Percentiles rank a stretch among this genome's conserved stretches.
phyloP scores from a whole-genome alignment of 2,888 invertebrate genomes.

The Oligia fasciuncula region DNA sequence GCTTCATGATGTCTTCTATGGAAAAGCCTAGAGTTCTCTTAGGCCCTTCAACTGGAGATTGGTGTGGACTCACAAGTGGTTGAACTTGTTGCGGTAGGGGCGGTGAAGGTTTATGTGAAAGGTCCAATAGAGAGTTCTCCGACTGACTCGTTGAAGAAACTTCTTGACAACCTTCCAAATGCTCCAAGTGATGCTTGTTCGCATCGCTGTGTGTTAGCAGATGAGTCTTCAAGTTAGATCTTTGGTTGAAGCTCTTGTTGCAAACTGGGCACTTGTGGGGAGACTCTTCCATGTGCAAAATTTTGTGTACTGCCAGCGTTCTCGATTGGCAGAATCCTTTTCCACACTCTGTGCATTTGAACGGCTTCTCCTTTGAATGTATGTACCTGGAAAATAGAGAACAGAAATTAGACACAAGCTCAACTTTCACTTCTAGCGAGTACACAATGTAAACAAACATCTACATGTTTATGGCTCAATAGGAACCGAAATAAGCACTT shows the following conservation, averaged over 20 bases:
- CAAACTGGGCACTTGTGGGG: slow-evolving; percentile 98
- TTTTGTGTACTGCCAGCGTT: slow-evolving; percentile 98
- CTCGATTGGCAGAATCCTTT: slow-evolving; percentile 99
- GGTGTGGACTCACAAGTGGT: slow-evolving; percentile 76
- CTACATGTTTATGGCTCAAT: slow-evolving; percentile 77
- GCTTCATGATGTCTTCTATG: slow-evolving; percentile 97
- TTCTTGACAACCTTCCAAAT: slow-evolving; percentile 88
- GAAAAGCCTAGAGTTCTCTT: slow-evolving; percentile 93
- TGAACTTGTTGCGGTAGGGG: slow-evolving; percentile 76
- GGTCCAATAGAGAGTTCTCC: slow-evolving; percentile 88
- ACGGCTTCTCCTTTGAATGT: slow-evolving; percentile 99
- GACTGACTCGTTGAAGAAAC: slow-evolving; percentile 88
- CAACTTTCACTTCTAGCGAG: slow-evolving; percentile 76
- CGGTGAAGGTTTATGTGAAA: slow-evolving; percentile 89
- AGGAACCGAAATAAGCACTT: slow-evolving; percentile 74
- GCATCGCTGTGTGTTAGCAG: slow-evolving; percentile 95
- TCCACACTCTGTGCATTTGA: slow-evolving; percentile 98
- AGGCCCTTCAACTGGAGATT: slow-evolving; percentile 83
- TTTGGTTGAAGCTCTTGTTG: slow-evolving; percentile 96
- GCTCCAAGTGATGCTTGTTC: slow-evolving; percentile 86
- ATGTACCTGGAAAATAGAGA: slow-evolving; percentile 94
- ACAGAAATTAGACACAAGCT: slow-evolving; percentile 74
- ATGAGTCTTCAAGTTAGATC: slow-evolving; percentile 97
- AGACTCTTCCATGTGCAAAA: slow-evolving; percentile 97
- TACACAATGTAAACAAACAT: slow-evolving; percentile 77